Evolutionary conservation across 2,888 invertebrate species (phyloP), one percentile per base, ranked within the genome.

Genomic region (Synergus laeviventris): DNA sequence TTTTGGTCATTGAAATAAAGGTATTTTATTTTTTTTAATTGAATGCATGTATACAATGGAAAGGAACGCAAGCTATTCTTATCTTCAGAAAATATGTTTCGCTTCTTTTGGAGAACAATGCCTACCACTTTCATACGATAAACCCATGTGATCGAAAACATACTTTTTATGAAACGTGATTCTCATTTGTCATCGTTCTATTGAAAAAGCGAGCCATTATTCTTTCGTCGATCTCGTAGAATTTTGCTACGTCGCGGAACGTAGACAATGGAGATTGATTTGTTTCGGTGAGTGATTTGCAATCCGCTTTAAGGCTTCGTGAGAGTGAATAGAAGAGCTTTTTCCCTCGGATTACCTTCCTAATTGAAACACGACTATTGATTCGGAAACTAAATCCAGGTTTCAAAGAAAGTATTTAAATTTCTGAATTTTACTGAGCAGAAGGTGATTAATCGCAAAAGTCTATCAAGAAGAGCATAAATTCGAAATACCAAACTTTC

Each of bases 341-440:
- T 82, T 83, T 79, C 82, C 70, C 82, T 74, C 77, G 78, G 82
- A 81, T 84, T 82, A 84, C 81, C 81, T 79, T 79, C 79, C 80
- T 82, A 84, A 84, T 84, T 84, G 84, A 84, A 84, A 81, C 81
- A 79, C 78, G 76, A 77, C 81, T 81, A 82, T 84, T 81, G 83
- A 84, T 82, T 81, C 61, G 76, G 75, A 77, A 77, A 77, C 77
- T 70, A 70, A 70, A n/a, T 31, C 45, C 70, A 54, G 49, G 16
- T 31, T 31, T 70, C 31, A 70, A 70, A 70, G 49, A 14, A 59
- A 70, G 31, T 70, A 45, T 49, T 70, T 70, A 49, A 49, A 70
- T 70, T 70, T 54, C n/a, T 9, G 11, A 36, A n/a, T 70, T 70
- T 66, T 49, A 24, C 12, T n/a, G 1, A 45, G 8, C 11, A 9